Evolutionary conservation across 2,797 vertebrate species (phyloP).

Genomic region (Gallinago nigripennis): DNA sequence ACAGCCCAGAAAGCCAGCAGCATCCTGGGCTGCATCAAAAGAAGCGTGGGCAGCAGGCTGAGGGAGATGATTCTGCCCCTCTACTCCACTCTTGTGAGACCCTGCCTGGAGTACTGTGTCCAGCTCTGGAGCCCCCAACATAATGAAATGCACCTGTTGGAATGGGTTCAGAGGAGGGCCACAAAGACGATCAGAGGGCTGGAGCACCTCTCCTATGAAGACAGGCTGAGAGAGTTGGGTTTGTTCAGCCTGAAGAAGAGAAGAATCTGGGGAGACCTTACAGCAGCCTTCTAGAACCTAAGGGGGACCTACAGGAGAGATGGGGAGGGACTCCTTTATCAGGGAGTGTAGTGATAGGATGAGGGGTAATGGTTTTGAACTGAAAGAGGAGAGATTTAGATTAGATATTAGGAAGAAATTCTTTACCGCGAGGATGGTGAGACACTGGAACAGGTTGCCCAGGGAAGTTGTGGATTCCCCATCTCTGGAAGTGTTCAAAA

Average conservation of each 20-base stretch:
- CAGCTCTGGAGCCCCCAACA: neutral
- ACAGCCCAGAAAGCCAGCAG: neutral
- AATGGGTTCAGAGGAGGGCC: neutral
- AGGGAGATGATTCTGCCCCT: neutral
- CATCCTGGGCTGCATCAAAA: neutral
- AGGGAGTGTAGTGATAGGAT: neutral
- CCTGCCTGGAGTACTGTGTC: neutral
- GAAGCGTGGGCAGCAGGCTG: neutral
- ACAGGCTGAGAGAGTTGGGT: neutral
- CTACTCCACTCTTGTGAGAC: neutral
- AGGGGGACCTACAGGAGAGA: neutral
- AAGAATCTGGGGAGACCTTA: neutral
- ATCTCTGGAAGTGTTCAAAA: neutral
- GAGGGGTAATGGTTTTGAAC: neutral
- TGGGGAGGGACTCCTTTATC: neutral
- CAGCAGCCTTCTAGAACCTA: neutral
- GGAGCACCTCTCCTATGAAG: neutral
- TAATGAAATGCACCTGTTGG: neutral
- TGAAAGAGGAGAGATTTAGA: neutral
- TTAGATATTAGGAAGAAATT: neutral
- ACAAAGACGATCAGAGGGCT: neutral
- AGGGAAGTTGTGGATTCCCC: neutral
- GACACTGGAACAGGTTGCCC: neutral
- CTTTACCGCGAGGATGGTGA: neutral
- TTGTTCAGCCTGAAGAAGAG: neutral